Base-by-base conservation (phyloP, 2,888 invertebrate genomes). In the Heliconius hortense region DNA sequence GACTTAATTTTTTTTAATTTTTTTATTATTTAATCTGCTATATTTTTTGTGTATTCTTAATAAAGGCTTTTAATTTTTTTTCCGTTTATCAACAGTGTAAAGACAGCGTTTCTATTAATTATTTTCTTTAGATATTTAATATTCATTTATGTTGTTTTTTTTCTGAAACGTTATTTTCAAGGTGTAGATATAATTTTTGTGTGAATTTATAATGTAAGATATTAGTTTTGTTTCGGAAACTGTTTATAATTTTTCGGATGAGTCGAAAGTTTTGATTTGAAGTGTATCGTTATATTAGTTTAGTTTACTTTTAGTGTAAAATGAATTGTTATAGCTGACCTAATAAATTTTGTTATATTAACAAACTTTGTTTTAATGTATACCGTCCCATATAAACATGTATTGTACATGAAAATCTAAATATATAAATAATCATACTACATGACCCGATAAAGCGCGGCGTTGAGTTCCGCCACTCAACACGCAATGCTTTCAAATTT, bases 261-360 rank as follows among this genome's bases (percentile, higher is more conserved):
- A 83, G 39, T 88, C 88, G 89, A 90, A 89, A 85, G 83, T 76
- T 82, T 84, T 81, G 84, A 85, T 87, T 87, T 84, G 80, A 82
- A 78, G 80, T 82, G 80, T 77, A 72, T 62, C 28, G 79, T 82
- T 83, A 86, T 82, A 64, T 62, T 70, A 66, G 81, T 85, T 86
- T 87, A 84, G 85, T 85, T 82, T 77, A 74, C 64, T 11, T 63
- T 48, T 70, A 48, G 48, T 77, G 70, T 75, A 75, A 64, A 59
- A 53, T 86, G 84, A 88, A 85, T 84, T 89, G 87, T 86, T 85
- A 83, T 78, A 78, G 76, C 82, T 84, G 80, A 82, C 84, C 84
- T 83, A 81, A 92, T 89, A 89, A 86, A 87, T 85, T 89, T 92
- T 92, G 91, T 93, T 92, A 92, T 86, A 88, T 89, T 88, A 88